These are phyloP conservation scores for Excalfactoria chinensis DNA, from an alignment of 2,113 vertebrate species.

Conservation along the genomic window DNA sequence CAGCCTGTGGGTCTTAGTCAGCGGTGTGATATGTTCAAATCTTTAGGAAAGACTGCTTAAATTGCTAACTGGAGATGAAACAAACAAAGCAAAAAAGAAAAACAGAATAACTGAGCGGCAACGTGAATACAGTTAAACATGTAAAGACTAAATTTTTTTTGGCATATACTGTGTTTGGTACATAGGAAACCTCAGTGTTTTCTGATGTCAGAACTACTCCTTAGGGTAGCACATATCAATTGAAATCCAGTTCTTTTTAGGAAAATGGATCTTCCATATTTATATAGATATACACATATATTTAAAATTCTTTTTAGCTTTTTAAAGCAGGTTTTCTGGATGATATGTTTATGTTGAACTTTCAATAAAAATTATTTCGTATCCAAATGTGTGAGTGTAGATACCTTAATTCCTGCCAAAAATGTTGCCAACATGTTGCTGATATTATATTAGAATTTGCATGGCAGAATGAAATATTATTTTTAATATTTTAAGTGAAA, in stretches of 20 bases:
- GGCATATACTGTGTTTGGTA: not conserved
- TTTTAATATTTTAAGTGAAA: not conserved
- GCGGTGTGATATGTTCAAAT: not conserved
- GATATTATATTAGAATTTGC: not conserved
- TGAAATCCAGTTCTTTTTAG: not conserved
- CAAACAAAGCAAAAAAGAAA: not conserved
- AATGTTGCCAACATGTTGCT: not conserved
- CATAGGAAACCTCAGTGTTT: not conserved
- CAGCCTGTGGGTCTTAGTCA: not conserved
- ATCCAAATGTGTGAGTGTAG: not conserved
- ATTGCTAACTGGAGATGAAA: not conserved
- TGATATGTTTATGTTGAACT: rapidly evolving
- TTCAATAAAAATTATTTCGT: not conserved
- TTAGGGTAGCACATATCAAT: rapidly evolving
- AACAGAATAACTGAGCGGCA: not conserved
- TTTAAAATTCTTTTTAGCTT: not conserved
- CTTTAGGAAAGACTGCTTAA: not conserved
- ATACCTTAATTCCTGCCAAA: not conserved
- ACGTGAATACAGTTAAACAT: not conserved
- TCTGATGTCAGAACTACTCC: not conserved
- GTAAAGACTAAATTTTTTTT: not conserved
- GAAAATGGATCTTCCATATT: not conserved
- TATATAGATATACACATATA: no score
- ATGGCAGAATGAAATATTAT: not conserved
- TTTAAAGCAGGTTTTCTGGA: not conserved